These are phyloP conservation scores for Dasypogon diadema DNA, from an alignment of 2,888 invertebrate species.

Conservation along the genomic window DNA sequence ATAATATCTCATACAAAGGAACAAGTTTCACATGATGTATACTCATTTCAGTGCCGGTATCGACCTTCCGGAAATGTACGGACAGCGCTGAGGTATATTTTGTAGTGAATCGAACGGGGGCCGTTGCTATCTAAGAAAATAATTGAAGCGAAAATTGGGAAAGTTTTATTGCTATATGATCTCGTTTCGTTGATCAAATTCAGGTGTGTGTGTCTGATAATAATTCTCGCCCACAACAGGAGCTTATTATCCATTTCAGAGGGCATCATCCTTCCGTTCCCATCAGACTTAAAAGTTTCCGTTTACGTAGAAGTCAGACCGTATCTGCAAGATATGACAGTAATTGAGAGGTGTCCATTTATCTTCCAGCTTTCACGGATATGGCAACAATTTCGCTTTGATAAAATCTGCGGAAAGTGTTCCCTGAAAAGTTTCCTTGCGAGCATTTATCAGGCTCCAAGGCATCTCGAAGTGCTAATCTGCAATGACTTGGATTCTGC, in stretches of 20 bases:
- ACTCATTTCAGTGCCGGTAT: conserved; percentile 26
- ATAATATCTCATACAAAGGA: conserved; percentile 15
- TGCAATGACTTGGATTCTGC: background rate
- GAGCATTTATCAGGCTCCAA: no score
- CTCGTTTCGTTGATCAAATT: conserved; percentile 20
- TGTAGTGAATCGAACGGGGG: background rate
- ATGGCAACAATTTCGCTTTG: no score
- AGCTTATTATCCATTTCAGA: background rate
- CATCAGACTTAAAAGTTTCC: background rate
- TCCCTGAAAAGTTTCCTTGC: no score
- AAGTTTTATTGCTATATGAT: conserved; percentile 30
- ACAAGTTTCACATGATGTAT: conserved; percentile 34
- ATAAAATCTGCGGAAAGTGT: no score
- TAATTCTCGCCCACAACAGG: conserved; percentile 22
- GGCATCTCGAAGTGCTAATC: background rate
- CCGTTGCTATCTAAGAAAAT: background rate
- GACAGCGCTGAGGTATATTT: background rate
- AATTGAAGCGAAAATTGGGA: conserved; percentile 13
- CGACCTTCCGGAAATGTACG: conserved; percentile 26
- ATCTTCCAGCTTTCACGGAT: background rate
- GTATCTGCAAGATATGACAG: conserved; percentile 11
- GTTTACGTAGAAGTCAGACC: background rate
- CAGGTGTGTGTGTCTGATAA: conserved; percentile 8
- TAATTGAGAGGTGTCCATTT: conserved; percentile 12
- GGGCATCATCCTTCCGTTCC: background rate